phyloP scores from a whole-genome alignment of 2,888 invertebrate species.

The Hylaea fasciaria region DNA sequence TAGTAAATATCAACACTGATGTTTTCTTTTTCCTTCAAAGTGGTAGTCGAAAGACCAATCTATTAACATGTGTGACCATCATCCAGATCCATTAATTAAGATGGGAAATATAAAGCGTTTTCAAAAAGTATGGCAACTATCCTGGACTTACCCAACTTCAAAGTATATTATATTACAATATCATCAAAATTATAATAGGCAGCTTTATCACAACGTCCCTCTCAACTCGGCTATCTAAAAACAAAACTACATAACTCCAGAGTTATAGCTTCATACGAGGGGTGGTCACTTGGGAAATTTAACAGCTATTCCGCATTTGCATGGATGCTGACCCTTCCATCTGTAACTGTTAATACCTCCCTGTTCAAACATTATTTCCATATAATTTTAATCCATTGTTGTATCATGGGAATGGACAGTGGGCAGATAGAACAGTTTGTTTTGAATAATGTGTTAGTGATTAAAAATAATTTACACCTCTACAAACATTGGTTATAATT shows the following conservation, averaged over 20 bases:
- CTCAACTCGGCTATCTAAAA: constrained; percentile 36
- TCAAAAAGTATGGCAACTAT: too few species aligned
- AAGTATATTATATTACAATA: constrained; percentile 12
- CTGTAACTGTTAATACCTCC: constrained; percentile 63
- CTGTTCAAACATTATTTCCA: constrained; percentile 77
- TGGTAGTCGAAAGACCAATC: too few species aligned
- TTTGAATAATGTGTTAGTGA: not conserved
- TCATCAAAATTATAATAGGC: constrained; percentile 19
- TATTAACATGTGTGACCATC: too few species aligned
- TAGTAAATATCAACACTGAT: too few species aligned
- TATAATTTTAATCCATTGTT: constrained; percentile 79
- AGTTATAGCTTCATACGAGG: constrained; percentile 67
- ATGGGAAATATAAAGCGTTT: too few species aligned
- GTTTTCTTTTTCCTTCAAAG: too few species aligned
- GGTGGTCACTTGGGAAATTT: constrained; percentile 78
- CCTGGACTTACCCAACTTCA: too few species aligned
- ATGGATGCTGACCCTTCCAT: constrained; percentile 71
- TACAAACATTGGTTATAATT: too few species aligned
- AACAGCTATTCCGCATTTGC: constrained; percentile 66
- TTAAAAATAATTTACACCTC: too few species aligned
- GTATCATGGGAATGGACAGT: constrained; percentile 72
- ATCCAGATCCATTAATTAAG: too few species aligned
- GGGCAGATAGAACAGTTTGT: constrained; percentile 21
- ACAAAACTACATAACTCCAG: constrained; percentile 41
- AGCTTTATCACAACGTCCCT: constrained; percentile 14